Conservation (phyloP, 1,140 invertebrate genomes). For the Saccostrea glomerata region DNA sequence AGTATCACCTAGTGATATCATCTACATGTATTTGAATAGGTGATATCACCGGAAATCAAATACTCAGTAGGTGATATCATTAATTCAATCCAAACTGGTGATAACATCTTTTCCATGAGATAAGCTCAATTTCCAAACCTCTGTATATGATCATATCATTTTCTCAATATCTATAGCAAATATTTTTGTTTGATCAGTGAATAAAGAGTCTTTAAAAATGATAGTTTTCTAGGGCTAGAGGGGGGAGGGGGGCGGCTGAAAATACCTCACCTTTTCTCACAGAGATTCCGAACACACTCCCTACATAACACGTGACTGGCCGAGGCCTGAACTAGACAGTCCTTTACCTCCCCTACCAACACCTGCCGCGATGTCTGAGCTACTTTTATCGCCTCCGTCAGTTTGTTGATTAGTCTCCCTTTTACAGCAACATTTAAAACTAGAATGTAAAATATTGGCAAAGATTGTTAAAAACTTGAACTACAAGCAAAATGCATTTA, state of each 20-base stretch:
- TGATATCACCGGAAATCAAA: too few relatives aligned
- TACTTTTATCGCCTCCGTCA: not conserved
- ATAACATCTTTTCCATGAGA: too few relatives aligned
- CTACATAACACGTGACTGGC: conserved; percentile 11
- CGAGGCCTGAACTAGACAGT: conserved; percentile 12
- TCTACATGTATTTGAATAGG: too few relatives aligned
- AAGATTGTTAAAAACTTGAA: too few relatives aligned
- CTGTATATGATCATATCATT: not conserved
- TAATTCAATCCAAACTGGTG: too few relatives aligned
- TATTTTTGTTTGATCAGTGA: not conserved
- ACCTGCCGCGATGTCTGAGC: not conserved
- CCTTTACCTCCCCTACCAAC: not conserved
- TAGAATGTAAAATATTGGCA: not conserved
- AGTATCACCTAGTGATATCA: too few relatives aligned
- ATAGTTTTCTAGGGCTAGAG: not conserved
- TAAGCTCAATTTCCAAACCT: not conserved
- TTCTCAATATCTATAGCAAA: not conserved
- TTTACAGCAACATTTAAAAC: conserved; percentile 30
- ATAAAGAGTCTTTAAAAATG: not conserved
- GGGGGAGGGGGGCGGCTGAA: too few relatives aligned
- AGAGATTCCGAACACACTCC: conserved; percentile 5
- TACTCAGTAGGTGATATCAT: too few relatives aligned
- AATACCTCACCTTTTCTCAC: conserved; percentile 26
- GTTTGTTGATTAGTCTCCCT: conserved; percentile 14
- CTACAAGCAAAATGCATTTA: too few relatives aligned